A percentile compares a stretch with the other conserved stretches of the same genome.
phyloP scores from a whole-genome alignment of 2,797 vertebrate species.

The Enteromius thamalakanensis region DNA sequence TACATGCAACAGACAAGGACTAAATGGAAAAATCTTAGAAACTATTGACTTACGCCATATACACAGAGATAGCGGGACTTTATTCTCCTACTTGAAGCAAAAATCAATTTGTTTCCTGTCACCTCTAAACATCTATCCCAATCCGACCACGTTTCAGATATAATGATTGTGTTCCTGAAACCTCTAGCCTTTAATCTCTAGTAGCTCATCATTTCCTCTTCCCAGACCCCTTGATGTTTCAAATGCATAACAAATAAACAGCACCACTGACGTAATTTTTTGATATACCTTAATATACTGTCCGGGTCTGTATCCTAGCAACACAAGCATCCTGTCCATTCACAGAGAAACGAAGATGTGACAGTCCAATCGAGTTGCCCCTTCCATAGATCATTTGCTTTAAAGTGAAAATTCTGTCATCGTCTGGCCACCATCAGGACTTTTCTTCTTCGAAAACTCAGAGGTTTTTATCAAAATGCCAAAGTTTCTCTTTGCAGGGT shows the following conservation, averaged over 20 bases:
- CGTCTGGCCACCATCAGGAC: background rate
- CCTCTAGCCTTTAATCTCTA: slow-evolving; percentile 46
- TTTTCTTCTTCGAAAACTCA: background rate
- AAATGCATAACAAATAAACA: slow-evolving; percentile 33
- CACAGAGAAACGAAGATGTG: background rate
- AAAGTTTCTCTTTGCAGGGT: background rate
- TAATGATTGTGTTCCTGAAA: slow-evolving; percentile 47
- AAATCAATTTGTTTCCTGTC: slow-evolving; percentile 48
- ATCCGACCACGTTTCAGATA: slow-evolving; percentile 26
- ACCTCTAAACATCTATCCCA: slow-evolving; percentile 38
- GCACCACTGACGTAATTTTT: background rate
- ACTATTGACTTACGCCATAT: slow-evolving; percentile 41
- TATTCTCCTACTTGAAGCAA: slow-evolving; percentile 43
- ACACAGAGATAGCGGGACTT: slow-evolving; percentile 30
- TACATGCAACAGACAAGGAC: background rate
- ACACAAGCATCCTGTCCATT: slow-evolving; percentile 14
- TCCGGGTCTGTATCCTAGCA: slow-evolving; percentile 23
- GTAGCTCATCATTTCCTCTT: slow-evolving; percentile 43
- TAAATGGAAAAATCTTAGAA: slow-evolving; percentile 18
- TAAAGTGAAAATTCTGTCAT: slow-evolving; percentile 3
- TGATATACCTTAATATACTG: slow-evolving; percentile 25
- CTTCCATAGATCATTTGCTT: background rate
- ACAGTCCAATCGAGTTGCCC: background rate
- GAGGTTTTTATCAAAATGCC: background rate
- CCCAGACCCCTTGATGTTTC: slow-evolving; percentile 33